phyloP scores from a whole-genome alignment of 2,797 vertebrate genomes.

The Amblyraja radiata region DNA sequence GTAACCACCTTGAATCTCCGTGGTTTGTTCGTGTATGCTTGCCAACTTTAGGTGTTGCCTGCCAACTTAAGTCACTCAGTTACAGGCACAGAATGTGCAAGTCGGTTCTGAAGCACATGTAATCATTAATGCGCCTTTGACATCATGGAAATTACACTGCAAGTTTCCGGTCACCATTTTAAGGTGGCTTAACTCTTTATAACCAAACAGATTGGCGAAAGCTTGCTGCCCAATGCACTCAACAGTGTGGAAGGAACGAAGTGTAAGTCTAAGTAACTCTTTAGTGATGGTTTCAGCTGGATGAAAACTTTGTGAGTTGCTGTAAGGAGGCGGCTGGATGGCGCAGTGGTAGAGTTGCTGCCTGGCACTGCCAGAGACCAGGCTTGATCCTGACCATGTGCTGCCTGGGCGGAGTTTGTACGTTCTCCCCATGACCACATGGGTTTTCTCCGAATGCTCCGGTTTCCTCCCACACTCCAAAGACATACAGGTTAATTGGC shows the following conservation, averaged over 20 bases:
- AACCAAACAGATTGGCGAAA: too few species aligned
- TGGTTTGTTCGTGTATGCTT: conserved; percentile 56
- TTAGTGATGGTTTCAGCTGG: conserved; percentile 44
- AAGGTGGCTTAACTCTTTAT: conserved; percentile 52
- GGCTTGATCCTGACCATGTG: too few species aligned
- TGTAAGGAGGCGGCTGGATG: not conserved
- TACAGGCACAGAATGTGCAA: conserved; percentile 55
- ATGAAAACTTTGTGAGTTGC: not conserved
- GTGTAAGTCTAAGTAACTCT: too few species aligned
- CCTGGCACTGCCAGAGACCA: too few species aligned
- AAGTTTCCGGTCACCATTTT: conserved; percentile 58
- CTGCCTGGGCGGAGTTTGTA: too few species aligned
- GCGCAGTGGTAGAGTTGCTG: too few species aligned
- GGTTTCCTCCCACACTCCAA: too few species aligned
- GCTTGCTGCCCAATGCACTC: too few species aligned
- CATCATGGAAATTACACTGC: conserved; percentile 63
- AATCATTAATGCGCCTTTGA: conserved; percentile 61
- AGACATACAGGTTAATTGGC: too few species aligned
- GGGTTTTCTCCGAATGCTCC: too few species aligned
- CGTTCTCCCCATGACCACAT: too few species aligned
- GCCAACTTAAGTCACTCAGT: conserved; percentile 62
- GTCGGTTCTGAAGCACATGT: conserved; percentile 57
- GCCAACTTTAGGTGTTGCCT: conserved; percentile 52
- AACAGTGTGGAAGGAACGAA: too few species aligned
- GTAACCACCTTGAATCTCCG: conserved; percentile 53